phyloP scores from a whole-genome alignment of 2,888 invertebrate species.

The Stramonita haemastoma region DNA sequence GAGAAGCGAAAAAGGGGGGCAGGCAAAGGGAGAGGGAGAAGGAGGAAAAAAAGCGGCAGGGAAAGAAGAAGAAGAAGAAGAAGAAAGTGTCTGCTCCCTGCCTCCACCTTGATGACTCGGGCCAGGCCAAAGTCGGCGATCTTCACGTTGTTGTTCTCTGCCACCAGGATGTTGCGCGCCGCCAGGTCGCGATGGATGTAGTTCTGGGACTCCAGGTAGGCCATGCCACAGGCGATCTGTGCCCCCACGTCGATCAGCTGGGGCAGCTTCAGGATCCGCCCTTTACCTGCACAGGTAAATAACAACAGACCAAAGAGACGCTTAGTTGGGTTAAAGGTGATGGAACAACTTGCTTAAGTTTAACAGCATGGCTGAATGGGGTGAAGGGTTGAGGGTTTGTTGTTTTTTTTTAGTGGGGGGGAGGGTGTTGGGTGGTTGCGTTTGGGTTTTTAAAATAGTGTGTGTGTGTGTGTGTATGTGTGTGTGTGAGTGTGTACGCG shows the following conservation, averaged over 20 bases:
- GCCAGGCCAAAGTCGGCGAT: constrained; percentile 98
- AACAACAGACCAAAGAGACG: neutral
- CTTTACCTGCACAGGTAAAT: constrained; percentile 84
- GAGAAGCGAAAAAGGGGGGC: too few species aligned
- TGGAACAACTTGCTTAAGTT: too few species aligned
- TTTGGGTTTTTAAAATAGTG: too few species aligned
- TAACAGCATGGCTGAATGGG: too few species aligned
- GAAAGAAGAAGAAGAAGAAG: neutral
- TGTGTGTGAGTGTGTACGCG: too few species aligned
- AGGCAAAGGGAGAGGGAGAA: too few species aligned
- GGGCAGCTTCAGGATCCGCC: constrained; percentile 91
- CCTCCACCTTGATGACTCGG: constrained; percentile 89
- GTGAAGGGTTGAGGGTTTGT: too few species aligned
- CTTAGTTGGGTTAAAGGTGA: neutral
- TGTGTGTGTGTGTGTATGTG: too few species aligned
- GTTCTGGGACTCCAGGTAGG: constrained; percentile 98
- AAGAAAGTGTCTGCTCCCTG: constrained; percentile 35
- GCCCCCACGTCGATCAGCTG: constrained; percentile 98
- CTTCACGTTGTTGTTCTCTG: constrained; percentile 82
- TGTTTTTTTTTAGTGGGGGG: too few species aligned
- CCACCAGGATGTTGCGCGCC: constrained; percentile 78
- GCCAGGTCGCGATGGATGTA: constrained; percentile 95
- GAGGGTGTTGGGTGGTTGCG: too few species aligned
- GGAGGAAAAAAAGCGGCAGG: too few species aligned
- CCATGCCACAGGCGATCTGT: constrained; percentile 99